Base-by-base conservation (phyloP, 1,140 invertebrate species). In the Pseudobourletiella spinata region DNA sequence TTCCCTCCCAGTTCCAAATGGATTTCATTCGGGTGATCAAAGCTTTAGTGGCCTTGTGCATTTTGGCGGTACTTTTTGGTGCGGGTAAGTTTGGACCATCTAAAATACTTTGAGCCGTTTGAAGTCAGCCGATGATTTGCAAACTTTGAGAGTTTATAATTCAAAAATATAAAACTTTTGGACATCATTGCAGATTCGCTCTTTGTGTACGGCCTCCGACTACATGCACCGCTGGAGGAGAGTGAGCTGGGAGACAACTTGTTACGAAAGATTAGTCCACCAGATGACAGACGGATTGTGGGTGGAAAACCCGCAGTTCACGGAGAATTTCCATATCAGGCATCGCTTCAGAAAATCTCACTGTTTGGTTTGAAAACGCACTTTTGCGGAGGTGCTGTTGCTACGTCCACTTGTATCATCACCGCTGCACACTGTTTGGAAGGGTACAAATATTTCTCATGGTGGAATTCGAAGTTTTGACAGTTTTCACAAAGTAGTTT, bases 281-380 rank as follows among this genome's bases (percentile, higher is more conserved):
- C 26, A 26, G 26, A 55, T 22, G 2, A 55, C 39, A 43, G 35
- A 22, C 1, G 39, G 14, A 43, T 55, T 55, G 28, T 32, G 42
- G 6, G 25, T 28, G 65, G 68, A 26, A 63, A 65, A 46, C 65
- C 61, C 3, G 68, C 68, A 16, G 67, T 65, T 3, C 65, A 67
- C 54, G 68, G 65, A 39, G 68, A 67, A 63, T 63, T 70, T 32
- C 68, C 68, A 3, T 70, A 67, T 18, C 64, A 66, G 62, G 68
- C 51, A 0, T 70, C 68, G 1, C 18, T 70, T 22, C 68, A 70
- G 39, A 64, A 65, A 57, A 51, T 70, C 18, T 67, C 65, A 0
- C 58, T 70, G 22, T 65, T 70, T 35, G 68, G 68, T 15, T 60
- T 54, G 0, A 66, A 64, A 61, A 63, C 63, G 24, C 68, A 70